A percentile compares a stretch with the other conserved stretches of the same genome.
Conservation (phyloP, 2,113 vertebrate genomes). For the Regulus satrapa region DNA sequence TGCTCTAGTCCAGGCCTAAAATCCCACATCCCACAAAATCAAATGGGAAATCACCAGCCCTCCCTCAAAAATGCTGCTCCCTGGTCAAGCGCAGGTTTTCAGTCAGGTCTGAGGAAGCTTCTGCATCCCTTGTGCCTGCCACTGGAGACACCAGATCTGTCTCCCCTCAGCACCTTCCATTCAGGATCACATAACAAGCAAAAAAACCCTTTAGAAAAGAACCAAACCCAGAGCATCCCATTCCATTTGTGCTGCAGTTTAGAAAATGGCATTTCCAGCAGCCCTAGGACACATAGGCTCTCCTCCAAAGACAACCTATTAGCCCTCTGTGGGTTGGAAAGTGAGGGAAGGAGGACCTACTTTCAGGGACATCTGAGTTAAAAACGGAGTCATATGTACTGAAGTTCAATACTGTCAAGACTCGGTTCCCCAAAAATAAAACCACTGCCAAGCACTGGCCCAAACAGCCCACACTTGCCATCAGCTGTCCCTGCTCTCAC, state of each 20-base stretch:
- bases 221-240: neutral
- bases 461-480: neutral
- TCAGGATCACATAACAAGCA: neutral
- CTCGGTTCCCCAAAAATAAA: neutral
- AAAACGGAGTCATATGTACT: fast-evolving
- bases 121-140: neutral
- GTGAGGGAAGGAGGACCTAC: neutral
- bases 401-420: neutral
- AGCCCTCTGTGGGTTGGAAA: fast-evolving
- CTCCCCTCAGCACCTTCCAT: neutral
- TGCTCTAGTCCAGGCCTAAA: neutral
- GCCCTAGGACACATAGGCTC: neutral
- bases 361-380: neutral
- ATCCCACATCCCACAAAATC: neutral
- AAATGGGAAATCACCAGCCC: neutral
- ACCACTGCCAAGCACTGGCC: neutral
- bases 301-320: neutral
- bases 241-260: neutral
- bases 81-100: neutral
- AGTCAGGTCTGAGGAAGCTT: neutral
- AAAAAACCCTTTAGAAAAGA: neutral
- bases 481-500: fast-evolving
- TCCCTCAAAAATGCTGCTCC: neutral
- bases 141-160: neutral
- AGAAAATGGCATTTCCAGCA: neutral